phyloP scores from a whole-genome alignment of 2,888 invertebrate genomes.

The Colletes collaris region DNA sequence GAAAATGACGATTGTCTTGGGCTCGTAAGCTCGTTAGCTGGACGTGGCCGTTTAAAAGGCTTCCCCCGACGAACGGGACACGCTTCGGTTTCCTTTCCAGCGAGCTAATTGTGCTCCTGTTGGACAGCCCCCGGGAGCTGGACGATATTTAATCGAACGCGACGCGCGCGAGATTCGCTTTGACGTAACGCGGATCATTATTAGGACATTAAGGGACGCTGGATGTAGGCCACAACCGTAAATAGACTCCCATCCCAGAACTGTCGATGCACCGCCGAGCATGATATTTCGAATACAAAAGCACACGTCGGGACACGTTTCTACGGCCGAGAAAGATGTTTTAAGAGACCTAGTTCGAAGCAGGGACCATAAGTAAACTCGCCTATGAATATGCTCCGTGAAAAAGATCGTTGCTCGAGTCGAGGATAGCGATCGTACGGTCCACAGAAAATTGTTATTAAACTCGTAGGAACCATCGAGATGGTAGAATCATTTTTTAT shows the following conservation, averaged over 20 bases:
- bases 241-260: constrained; percentile 18
- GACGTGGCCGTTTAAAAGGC: constrained; percentile 28
- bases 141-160: constrained; percentile 21
- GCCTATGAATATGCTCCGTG: too few species aligned
- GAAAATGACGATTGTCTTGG: constrained; percentile 9
- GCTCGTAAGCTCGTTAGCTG: constrained; percentile 30
- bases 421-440: too few species aligned
- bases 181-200: neutral
- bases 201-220: constrained; percentile 1
- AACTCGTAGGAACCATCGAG: too few species aligned
- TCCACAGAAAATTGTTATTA: too few species aligned
- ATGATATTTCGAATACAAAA: too few species aligned
- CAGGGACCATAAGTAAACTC: too few species aligned
- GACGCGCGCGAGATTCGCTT: neutral
- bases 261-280: too few species aligned
- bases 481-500: too few species aligned
- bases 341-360: too few species aligned
- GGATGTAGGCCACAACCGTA: constrained; percentile 28
- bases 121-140: neutral
- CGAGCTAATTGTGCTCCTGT: constrained; percentile 27
- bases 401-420: too few species aligned
- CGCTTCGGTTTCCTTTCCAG: neutral
- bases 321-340: too few species aligned
- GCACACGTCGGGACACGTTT: too few species aligned
- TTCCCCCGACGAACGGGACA: constrained; percentile 8